Evolutionary conservation across 1,140 invertebrate genomes (phyloP).

Genomic region (Drosophila micromelanica): DNA sequence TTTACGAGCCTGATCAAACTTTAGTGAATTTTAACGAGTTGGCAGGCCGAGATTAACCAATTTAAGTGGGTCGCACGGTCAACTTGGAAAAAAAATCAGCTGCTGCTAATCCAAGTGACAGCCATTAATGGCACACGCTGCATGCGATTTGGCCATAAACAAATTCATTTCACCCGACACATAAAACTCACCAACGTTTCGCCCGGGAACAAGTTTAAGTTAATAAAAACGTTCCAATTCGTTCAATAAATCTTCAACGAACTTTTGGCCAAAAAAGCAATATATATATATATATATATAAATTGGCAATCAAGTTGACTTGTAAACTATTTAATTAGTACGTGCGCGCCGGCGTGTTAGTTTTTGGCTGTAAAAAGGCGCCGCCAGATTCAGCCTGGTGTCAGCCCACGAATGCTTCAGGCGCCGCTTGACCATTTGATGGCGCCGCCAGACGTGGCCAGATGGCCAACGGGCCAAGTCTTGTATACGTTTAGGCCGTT

Average conservation of each 20-base stretch:
- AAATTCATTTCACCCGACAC: conserved; percentile 66
- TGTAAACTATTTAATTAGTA: conserved; percentile 82
- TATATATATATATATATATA: conserved; percentile 11
- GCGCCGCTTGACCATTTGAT: conserved; percentile 74
- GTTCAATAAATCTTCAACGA: background rate
- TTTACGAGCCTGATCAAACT: conserved; percentile 43
- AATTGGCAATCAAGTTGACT: conserved; percentile 72
- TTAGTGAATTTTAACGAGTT: conserved; percentile 45
- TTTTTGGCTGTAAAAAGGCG: conserved; percentile 80
- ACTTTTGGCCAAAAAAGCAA: conserved; percentile 9
- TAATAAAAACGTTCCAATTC: background rate
- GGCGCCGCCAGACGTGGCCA: conserved; percentile 60
- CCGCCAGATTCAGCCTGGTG: conserved; percentile 51
- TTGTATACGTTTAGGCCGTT: background rate
- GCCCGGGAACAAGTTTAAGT: conserved; percentile 50
- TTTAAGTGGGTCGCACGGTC: conserved; percentile 59
- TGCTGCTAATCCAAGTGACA: conserved; percentile 67
- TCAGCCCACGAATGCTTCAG: conserved; percentile 64
- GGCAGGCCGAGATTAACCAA: conserved; percentile 9
- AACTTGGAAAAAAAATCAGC: conserved; percentile 20
- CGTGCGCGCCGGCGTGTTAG: conserved; percentile 68
- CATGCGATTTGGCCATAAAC: conserved; percentile 63
- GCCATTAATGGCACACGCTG: conserved; percentile 71
- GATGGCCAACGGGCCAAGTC: conserved; percentile 25
- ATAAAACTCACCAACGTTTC: conserved; percentile 35